Evolutionary conservation across 1,140 invertebrate species (phyloP), one percentile per base, ranked within the genome.

Genomic region (Drosophila carrolli): DNA sequence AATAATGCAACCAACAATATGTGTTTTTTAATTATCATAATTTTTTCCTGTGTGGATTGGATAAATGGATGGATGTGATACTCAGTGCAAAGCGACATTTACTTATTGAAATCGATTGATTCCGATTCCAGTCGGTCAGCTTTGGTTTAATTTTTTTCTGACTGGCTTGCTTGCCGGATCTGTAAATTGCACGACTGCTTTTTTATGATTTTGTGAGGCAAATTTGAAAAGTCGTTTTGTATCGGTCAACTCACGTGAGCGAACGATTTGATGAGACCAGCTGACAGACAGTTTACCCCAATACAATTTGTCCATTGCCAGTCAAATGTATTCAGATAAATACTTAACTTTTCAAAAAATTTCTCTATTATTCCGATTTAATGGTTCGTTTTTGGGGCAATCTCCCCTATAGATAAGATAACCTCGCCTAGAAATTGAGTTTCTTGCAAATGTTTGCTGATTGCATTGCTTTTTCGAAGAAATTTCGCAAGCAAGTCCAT

Each of bases 171-270:
- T 38, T 72, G 70, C 66, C 67, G 48, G 54, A 80, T 80, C 72
- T 56, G 58, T 77, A 75, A 80, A 84, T 76, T 71, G 67, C 67
- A 48, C 51, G 67, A 70, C 65, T 53, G 43, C 10, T 27, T 57
- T 32, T 56, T 56, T 57, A 58, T 72, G 35, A 58, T 50, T 58
- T 72, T 51, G 19, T 50, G 72, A 73, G 70, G 51, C 63, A 77
- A 65, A 51, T 78, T 86, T 86, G 43, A 88, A 85, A 85, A 82
- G 83, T 86, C 68, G 81, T 85, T 85, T 78, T 78, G 80, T 58
- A 58, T 51, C 59, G 40, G 40, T 23, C 47, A 23, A 40, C 60
- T 84, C 81, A 84, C 81, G 81, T 84, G 81, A 85, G 62, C 56
- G 57, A 85, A 59, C 66, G 81, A 78, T 85, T 59, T 53, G 57